Evolutionary conservation across 2,888 invertebrate species (phyloP), one percentile per base, ranked within the genome.

Genomic region (Diabrotica balteata): DNA sequence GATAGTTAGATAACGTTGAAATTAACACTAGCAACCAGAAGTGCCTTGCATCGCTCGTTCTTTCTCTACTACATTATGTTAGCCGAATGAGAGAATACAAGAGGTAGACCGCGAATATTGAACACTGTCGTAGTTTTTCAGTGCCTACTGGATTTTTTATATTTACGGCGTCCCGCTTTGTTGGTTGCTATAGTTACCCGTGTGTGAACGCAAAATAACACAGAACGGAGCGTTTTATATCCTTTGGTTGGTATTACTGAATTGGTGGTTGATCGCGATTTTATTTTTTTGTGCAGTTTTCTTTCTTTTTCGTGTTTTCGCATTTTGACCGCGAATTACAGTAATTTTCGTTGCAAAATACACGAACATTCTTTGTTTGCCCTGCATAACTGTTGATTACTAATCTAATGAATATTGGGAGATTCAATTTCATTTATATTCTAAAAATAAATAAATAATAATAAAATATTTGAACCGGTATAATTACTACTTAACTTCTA

Each of bases 1-100:
- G 84, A 84, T 84, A 80, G 81, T 81, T 81, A 84, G 84, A 84
- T 84, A 84, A 84, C 82, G 80, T 76, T 82, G 83, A 83, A 84
- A 84, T 84, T 84, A 84, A 84, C 84, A 84, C 84, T 82, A 79
- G 76, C 81, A 79, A 80, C 78, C 70, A 75, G 78, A 80, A 78
- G 75, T 78, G 75, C 75, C 79, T 77, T 63, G 8, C 45, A 61
- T 75, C 70, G 77, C 71, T 75, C 74, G 70, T 59, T 74, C 67
- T 62, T 64, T 59, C 52, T 73, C 60, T 10, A 52, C 4, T 46
- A 44, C 62, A 22, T n/a, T 45, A n/a, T 32, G 51, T 42, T 60
- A 42, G 45, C 54, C 46, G 47, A 51, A 22, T 51, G 22, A 32
- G 70, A 49, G 52, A 49, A 68, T 72, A 61, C 63, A 70, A 73